phyloP scores from a whole-genome alignment of 2,888 invertebrate genomes.

The Macrophya annulata region DNA sequence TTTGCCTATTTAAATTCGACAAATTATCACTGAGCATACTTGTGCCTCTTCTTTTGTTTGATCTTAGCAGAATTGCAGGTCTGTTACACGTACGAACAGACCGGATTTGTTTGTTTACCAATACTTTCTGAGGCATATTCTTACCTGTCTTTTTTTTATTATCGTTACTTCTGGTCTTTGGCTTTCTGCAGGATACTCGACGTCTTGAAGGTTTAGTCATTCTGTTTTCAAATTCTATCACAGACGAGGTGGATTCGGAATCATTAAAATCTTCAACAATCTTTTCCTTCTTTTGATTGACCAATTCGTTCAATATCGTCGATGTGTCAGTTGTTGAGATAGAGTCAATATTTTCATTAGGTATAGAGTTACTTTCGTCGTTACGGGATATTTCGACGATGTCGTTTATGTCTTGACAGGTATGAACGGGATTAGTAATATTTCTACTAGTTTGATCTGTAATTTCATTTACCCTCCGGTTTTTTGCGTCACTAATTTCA shows the following conservation, averaged over 20 bases:
- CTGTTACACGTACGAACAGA: not conserved
- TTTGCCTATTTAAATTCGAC: not conserved
- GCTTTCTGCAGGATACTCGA: not conserved
- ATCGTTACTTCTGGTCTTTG: no score
- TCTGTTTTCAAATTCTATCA: not conserved
- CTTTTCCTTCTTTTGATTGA: not conserved
- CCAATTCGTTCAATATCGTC: not conserved
- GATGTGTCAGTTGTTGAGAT: not conserved
- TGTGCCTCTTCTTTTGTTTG: not conserved
- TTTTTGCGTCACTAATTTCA: not conserved
- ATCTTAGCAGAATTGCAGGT: not conserved
- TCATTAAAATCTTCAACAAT: not conserved
- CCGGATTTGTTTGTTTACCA: not conserved
- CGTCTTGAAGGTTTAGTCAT: not conserved
- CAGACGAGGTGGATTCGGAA: not conserved
- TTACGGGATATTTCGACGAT: not conserved
- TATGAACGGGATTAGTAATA: not conserved
- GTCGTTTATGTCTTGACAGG: not conserved
- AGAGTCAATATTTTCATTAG: not conserved
- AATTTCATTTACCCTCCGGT: not conserved
- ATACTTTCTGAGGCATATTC: not conserved
- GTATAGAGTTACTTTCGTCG: not conserved
- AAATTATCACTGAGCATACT: not conserved
- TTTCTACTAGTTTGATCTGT: not conserved
- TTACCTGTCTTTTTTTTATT: not conserved